These are phyloP conservation scores for Cotesia vestalis DNA, from an alignment of 1,140 invertebrate genomes.

Conservation along the genomic window DNA sequence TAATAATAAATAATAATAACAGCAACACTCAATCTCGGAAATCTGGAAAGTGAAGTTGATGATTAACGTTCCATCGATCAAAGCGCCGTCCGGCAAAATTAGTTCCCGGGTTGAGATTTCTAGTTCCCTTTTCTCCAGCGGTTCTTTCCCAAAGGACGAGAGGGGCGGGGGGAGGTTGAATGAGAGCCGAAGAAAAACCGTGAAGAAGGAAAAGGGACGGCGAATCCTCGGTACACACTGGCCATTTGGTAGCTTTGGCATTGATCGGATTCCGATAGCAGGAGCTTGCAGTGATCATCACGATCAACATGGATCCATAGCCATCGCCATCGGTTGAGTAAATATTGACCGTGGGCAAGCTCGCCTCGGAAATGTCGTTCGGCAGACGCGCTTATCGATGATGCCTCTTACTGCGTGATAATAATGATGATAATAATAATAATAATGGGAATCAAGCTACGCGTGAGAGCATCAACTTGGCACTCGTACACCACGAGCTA, in stretches of 20 bases:
- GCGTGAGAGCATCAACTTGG: slow-evolving; percentile 21
- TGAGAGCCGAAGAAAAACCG: too few species aligned
- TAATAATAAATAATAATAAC: too few species aligned
- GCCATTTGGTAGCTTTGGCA: background rate
- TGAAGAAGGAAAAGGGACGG: too few species aligned
- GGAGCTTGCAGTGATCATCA: background rate
- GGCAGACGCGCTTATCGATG: slow-evolving; percentile 35
- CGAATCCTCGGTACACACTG: too few species aligned
- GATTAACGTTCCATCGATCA: slow-evolving; percentile 45
- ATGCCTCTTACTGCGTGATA: background rate
- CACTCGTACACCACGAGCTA: background rate
- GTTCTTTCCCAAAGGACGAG: background rate
- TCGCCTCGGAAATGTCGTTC: slow-evolving; percentile 30
- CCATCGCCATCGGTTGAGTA: slow-evolving; percentile 42
- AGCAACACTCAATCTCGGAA: too few species aligned
- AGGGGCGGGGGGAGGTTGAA: too few species aligned
- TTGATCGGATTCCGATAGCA: slow-evolving; percentile 12
- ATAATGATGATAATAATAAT: too few species aligned
- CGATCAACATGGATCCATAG: slow-evolving; percentile 26
- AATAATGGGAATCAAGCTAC: slow-evolving; percentile 1
- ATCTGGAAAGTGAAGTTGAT: slow-evolving; percentile 17
- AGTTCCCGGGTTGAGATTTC: slow-evolving; percentile 26
- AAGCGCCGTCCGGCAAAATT: slow-evolving; percentile 38
- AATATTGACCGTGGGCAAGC: slow-evolving; percentile 40
- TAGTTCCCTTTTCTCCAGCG: background rate